Evolutionary conservation across 1,140 invertebrate species (phyloP).

Genomic region (Schlechtendalia chinensis): DNA sequence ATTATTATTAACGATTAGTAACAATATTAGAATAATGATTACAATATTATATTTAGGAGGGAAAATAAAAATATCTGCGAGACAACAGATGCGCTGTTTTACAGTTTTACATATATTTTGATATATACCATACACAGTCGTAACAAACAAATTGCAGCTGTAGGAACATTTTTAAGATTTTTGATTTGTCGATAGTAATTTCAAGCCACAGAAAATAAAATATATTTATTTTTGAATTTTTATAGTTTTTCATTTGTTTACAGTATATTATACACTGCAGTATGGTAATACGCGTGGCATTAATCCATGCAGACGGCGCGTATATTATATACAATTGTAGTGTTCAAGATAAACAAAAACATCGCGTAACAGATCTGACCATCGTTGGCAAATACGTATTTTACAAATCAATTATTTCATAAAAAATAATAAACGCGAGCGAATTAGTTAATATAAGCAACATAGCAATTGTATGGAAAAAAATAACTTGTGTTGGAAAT

Average conservation of each 20-base stretch:
- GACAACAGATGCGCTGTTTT: conserved; percentile 27
- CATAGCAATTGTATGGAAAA: too few relatives aligned
- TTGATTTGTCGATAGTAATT: background rate
- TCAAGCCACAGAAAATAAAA: background rate
- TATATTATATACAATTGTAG: too few relatives aligned
- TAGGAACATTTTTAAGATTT: background rate
- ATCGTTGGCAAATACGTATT: too few relatives aligned
- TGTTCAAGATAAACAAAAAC: too few relatives aligned
- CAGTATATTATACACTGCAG: too few relatives aligned
- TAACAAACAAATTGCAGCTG: conserved; percentile 2
- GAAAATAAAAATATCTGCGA: conserved; percentile 9
- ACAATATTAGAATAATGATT: conserved; percentile 3
- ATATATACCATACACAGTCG: conserved; percentile 10
- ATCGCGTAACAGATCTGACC: too few relatives aligned
- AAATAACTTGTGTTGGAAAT: too few relatives aligned
- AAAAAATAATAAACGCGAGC: too few relatives aligned
- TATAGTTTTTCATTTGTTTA: background rate
- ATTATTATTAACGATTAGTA: conserved; percentile 5
- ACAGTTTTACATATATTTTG: background rate
- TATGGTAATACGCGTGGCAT: too few relatives aligned
- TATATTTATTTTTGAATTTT: conserved; percentile 20
- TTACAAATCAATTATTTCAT: too few relatives aligned
- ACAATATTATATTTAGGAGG: background rate
- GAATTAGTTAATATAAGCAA: too few relatives aligned
- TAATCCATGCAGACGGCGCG: too few relatives aligned